Evolutionary conservation across 2,888 invertebrate species (phyloP).

Genomic region (Machimus rusticus): DNA sequence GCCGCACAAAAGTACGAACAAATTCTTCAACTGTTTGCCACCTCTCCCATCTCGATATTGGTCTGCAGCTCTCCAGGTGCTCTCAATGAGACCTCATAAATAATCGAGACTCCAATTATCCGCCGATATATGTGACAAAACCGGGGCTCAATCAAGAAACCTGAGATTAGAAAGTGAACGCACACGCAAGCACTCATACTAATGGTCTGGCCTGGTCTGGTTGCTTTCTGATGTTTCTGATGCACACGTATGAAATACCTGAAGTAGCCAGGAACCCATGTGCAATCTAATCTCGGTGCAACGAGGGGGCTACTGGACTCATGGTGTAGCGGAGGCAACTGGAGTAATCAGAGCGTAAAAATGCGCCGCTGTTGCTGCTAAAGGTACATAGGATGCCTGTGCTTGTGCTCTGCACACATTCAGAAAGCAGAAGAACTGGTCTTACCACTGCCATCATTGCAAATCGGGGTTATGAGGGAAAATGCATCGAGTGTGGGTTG

Average conservation of each 20-base stretch:
- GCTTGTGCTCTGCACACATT: background rate
- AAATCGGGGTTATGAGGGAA: constrained; percentile 27
- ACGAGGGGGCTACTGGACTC: background rate
- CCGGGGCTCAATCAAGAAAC: background rate
- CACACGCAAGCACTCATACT: background rate
- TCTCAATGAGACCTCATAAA: background rate
- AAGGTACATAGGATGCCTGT: background rate
- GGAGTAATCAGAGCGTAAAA: constrained; percentile 15
- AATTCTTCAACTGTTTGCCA: background rate
- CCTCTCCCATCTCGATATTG: background rate
- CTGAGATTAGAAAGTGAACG: constrained; percentile 15
- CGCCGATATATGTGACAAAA: background rate
- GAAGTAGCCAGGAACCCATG: background rate
- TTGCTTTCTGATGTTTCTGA: background rate
- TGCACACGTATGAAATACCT: background rate
- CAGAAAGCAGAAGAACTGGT: constrained; percentile 32
- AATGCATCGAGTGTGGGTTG: background rate
- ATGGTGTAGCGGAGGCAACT: background rate
- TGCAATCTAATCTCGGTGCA: background rate
- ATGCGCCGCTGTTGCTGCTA: background rate
- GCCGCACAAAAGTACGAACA: background rate
- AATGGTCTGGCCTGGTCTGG: background rate
- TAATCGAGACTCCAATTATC: background rate
- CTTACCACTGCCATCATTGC: background rate
- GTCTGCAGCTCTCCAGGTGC: background rate